Base-by-base conservation (phyloP, 2,113 vertebrate genomes). In the Coptodon bakossiorum region DNA sequence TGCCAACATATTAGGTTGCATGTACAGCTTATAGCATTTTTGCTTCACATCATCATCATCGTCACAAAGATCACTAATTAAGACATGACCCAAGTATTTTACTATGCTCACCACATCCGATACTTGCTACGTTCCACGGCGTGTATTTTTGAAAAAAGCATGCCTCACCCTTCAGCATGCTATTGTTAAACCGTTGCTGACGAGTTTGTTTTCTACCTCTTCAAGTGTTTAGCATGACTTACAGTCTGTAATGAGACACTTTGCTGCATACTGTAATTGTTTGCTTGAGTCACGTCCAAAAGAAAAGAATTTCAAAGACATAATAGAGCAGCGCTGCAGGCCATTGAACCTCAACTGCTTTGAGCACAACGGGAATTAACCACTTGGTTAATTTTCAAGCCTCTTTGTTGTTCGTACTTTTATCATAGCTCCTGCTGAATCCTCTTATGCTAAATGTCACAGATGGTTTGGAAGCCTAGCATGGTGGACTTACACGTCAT, bases 161-260 rank as follows among this genome's bases (percentile, higher is more conserved):
- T 3, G 9, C 24, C 16, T 81, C 85, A 85, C 59, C 83, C 52
- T 66, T 7, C 22, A 45, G n/a, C 59, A 81, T 57, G 68, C 12
- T 59, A 66, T 50, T 29, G 4, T 52, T 76, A 9, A 68, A 57
- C 43, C 6, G 2, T 7, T 59, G 9, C 17, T 52, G 16, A 85
- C 59, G 45, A 52, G 61, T 73, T 88, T 88, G 61, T 80, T 90
- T 84, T 52, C 45, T 52, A 52, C 27, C 29, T 27, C 1, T 34
- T 45, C 10, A 63, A 82, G n/a, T 90, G 82, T 82, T 92, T 81
- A 63, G 24, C 12, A 13, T 56, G 68, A 90, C 85, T 86, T 93
- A 86, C 66, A 52, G 57, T 61, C 48, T 48, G 12, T 83, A 90
- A 94, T 88, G 57, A 85, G 83, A 85, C 43, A 45, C 52, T 57